A percentile compares a stretch with the other conserved stretches of the same genome.
These are phyloP conservation scores for Aleiodes alternator DNA, from an alignment of 2,888 invertebrate genomes.

Conservation along the genomic window DNA sequence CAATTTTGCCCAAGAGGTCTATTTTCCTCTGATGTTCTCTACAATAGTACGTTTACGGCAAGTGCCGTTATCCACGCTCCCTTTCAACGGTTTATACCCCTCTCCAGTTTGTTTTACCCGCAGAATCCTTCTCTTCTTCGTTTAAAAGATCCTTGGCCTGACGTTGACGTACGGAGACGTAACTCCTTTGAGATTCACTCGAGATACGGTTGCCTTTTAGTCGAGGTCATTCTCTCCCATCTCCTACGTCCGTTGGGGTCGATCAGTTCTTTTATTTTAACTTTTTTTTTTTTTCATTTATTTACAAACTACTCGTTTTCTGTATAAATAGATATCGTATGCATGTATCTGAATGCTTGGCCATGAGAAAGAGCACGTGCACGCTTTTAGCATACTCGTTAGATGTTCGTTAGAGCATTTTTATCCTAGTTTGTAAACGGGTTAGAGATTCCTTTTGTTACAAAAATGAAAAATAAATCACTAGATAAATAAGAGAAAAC, in stretches of 20 bases:
- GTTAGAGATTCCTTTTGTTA: conserved; percentile 27
- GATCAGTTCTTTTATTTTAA: conserved; percentile 40
- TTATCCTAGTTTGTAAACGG: conserved; percentile 32
- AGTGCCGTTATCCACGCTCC: conserved; percentile 24
- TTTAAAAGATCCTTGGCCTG: conserved; percentile 35
- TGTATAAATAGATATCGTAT: conserved; percentile 44
- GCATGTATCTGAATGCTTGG: conserved; percentile 54
- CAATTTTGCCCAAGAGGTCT: too few relatives aligned
- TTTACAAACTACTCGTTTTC: too few relatives aligned
- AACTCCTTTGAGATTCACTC: conserved; percentile 51
- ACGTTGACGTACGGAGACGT: conserved; percentile 58
- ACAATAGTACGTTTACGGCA: conserved; percentile 30
- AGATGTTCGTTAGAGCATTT: conserved; percentile 57
- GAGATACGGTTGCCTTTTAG: conserved; percentile 48
- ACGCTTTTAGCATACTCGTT: conserved; percentile 60
- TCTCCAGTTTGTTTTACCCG: conserved; percentile 14
- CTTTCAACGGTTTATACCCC: conserved; percentile 41
- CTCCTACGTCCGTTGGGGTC: conserved; percentile 41
- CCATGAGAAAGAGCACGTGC: conserved; percentile 58
- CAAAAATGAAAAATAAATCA: not conserved
- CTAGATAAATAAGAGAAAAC: conserved; percentile 34
- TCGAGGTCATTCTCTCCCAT: conserved; percentile 45
- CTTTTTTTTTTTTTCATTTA: not conserved
- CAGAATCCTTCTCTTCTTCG: conserved; percentile 30
- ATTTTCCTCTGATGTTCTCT: not conserved